Base-by-base conservation (phyloP, 64 coral and sea anemone genomes). In the Platygyra sinensis region DNA sequence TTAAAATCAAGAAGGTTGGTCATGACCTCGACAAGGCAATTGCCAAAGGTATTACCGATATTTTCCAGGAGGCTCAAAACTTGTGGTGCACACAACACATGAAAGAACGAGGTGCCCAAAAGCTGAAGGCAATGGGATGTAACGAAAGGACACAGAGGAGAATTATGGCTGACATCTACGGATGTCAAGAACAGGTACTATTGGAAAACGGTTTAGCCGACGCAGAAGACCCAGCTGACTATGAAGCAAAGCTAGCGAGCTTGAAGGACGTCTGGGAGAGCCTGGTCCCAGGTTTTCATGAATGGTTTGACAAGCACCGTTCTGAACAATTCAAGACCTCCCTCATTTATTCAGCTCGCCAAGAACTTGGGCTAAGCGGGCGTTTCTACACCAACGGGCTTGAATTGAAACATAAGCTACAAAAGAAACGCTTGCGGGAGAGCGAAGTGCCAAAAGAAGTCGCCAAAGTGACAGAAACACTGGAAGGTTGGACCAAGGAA, bases 311-410 rank as follows among this genome's bases (percentile, higher is more conserved):
- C 3, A 94, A 30, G 51, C 71, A 94, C 80, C 16, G 80, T 4
- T 84, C 79, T 39, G 51, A 85, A 28, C 22, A 69, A 15, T 94
- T 94, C 46, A 89, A 89, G 15, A 69, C 74, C 8, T 83, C 72
- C 49, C 49, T 94, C 4, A 33, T 85, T 2, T 22, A 72, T 73
- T 83, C 67, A 28, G 50, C 77, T 28, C 31, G 87, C 25, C 1
- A 15, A 67, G 60, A 14, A 39, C 92, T 94, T 25, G 54, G 78
- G 16, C 80, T 94, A 64, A 60, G 82, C 46, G 92, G 92, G 28
- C 67, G 79, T 67, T 94, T 94, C 29, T 71, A 62, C 24, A 94
- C 87, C 20, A 94, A 94, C 24, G 91, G 91, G 17, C 85, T 93
- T 18, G 87, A 94, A 57, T 77, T 89, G 16, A 67, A 89, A 49